Evolutionary conservation across 1,140 invertebrate genomes (phyloP).

Genomic region (Drosophila micromelanica): DNA sequence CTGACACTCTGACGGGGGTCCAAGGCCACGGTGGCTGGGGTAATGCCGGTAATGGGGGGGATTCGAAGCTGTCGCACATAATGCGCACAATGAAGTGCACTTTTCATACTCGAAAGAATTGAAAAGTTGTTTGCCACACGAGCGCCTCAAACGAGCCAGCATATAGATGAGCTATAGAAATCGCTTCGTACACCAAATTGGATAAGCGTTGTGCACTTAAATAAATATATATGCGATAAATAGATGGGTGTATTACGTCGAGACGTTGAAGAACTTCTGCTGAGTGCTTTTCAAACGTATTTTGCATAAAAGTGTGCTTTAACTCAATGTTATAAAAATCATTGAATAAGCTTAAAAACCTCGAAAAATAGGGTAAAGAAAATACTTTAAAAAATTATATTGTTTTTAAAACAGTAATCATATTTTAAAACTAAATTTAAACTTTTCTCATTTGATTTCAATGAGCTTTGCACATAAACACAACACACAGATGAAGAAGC

Average conservation of each 20-base stretch:
- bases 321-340: background rate
- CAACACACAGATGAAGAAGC: too few species aligned
- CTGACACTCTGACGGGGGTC: conserved; percentile 52
- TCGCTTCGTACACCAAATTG: conserved; percentile 4
- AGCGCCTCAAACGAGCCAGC: conserved; percentile 14
- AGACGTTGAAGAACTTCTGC: background rate
- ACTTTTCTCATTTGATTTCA: too few species aligned
- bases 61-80: conserved; percentile 69
- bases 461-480: too few species aligned
- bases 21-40: conserved; percentile 11
- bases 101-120: conserved; percentile 77
- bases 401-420: too few species aligned
- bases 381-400: too few species aligned
- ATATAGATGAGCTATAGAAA: conserved; percentile 4
- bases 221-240: conserved; percentile 46
- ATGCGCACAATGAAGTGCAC: conserved; percentile 83
- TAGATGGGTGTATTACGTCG: conserved; percentile 1
- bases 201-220: conserved; percentile 5
- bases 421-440: too few species aligned
- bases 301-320: background rate
- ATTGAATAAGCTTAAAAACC: too few species aligned
- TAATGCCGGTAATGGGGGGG: conserved; percentile 4
- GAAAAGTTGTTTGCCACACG: conserved; percentile 71
- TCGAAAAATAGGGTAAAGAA: too few species aligned
- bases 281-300: background rate